These are phyloP conservation scores for Cygnus buccinator DNA, from an alignment of 2,113 vertebrate species.

Conservation along the genomic window DNA sequence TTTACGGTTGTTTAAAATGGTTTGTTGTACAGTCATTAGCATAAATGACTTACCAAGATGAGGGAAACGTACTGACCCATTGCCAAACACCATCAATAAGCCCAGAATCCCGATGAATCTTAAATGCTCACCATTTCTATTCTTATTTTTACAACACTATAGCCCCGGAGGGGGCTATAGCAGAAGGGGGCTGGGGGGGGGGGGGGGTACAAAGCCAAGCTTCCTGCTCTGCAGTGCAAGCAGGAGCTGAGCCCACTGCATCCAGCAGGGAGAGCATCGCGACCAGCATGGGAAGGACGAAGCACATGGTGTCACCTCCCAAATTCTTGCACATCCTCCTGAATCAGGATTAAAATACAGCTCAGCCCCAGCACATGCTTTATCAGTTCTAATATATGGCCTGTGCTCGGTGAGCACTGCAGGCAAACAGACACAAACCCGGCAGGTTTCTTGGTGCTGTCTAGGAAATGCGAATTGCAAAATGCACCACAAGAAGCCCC, in stretches of 20 bases:
- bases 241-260: too few species aligned
- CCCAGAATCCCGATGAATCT: not conserved
- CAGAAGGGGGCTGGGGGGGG: not conserved
- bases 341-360: not conserved
- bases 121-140: not conserved
- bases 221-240: not conserved
- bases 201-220: not conserved
- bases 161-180: not conserved
- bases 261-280: too few species aligned
- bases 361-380: not conserved
- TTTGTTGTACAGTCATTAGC: not conserved
- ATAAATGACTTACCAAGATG: not conserved
- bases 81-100: not conserved
- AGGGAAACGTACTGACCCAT: fast-evolving
- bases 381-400: not conserved
- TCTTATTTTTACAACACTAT: not conserved
- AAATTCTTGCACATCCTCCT: not conserved
- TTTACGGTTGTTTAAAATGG: not conserved
- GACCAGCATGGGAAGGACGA: not conserved
- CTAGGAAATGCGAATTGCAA: not conserved
- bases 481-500: fast-evolving
- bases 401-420: not conserved
- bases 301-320: not conserved
- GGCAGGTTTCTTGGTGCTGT: fast-evolving
- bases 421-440: not conserved